Conservation (phyloP, 2,113 vertebrate species). For the Gopherus evgoodei region DNA sequence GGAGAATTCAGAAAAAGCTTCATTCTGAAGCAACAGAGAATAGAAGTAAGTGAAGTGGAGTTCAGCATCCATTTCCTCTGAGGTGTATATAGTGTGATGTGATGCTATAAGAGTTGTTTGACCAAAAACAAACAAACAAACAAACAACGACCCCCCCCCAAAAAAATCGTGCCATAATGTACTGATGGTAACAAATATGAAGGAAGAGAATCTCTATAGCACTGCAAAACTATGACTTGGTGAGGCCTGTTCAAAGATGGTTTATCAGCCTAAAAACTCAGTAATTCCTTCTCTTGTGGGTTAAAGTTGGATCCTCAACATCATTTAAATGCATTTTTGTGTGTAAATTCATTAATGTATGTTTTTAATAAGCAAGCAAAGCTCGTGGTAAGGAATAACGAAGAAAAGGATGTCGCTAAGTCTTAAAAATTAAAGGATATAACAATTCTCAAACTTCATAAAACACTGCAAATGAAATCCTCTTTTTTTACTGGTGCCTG, state of each 20-base stretch:
- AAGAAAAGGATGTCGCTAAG: background rate
- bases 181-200: background rate
- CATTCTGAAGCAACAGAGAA: background rate
- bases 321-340: background rate
- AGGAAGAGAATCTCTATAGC: background rate
- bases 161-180: background rate
- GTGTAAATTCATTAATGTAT: background rate
- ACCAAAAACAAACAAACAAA: background rate
- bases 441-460: background rate
- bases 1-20: background rate
- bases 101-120: background rate
- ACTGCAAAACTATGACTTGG: background rate
- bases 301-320: slow-evolving; percentile 16
- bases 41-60: background rate
- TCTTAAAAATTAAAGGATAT: background rate
- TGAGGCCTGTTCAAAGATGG: background rate
- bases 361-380: background rate
- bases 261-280: slow-evolving; percentile 5
- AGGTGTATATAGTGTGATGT: background rate
- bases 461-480: background rate
- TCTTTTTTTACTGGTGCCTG: background rate
- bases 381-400: background rate
- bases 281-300: rapidly evolving
- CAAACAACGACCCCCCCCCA: background rate
- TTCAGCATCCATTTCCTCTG: background rate